Evolutionary conservation across 2,888 invertebrate species (phyloP).

Genomic region (Nomada flava): DNA sequence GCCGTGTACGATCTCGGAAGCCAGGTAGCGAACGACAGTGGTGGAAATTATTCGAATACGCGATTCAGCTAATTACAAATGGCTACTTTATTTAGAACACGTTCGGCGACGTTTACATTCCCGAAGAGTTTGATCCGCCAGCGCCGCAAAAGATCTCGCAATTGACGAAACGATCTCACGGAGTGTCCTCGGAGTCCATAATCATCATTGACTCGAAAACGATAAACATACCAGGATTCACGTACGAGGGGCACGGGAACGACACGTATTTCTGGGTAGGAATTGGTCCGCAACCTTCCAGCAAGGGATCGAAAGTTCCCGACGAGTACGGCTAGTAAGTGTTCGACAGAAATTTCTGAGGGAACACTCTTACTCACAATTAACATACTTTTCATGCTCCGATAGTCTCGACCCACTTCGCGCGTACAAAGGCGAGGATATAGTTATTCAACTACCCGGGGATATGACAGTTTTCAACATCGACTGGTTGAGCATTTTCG

Average conservation of each 20-base stretch:
- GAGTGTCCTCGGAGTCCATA: conserved; percentile 89
- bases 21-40: conserved; percentile 84
- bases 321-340: conserved; percentile 97
- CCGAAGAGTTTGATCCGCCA: conserved; percentile 96
- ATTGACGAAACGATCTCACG: conserved; percentile 87
- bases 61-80: not conserved
- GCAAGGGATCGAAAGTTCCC: conserved; percentile 92
- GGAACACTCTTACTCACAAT: not conserved
- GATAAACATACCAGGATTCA: conserved; percentile 90
- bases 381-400: conserved; percentile 31
- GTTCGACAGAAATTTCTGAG: not conserved
- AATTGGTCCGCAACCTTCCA: conserved; percentile 93
- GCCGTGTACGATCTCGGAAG: conserved; percentile 94
- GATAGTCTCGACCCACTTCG: conserved; percentile 92
- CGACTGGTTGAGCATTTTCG: conserved; percentile 94
- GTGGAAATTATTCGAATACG: no score
- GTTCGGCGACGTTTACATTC: conserved; percentile 95
- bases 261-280: conserved; percentile 95
- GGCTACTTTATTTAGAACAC: conserved; percentile 86
- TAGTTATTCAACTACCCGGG: conserved; percentile 91
- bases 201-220: conserved; percentile 93
- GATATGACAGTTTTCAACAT: conserved; percentile 92
- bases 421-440: conserved; percentile 89
- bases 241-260: conserved; percentile 91
- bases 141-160: conserved; percentile 87